Percentiles rank a stretch among this genome's conserved stretches.
phyloP scores from a whole-genome alignment of 2,888 invertebrate genomes.

The Drosophila maculinotata region DNA sequence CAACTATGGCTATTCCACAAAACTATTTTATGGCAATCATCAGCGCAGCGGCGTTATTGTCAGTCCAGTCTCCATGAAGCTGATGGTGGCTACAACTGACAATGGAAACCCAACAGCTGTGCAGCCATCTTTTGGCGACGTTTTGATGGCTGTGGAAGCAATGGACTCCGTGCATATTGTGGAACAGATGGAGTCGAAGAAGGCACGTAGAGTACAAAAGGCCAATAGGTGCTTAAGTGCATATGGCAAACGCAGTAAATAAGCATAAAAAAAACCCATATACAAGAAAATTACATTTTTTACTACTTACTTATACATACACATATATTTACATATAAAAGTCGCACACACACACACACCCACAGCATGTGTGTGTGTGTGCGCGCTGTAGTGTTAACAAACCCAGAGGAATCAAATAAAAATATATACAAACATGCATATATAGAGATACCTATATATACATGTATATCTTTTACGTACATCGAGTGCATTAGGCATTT shows the following conservation, averaged over 20 bases:
- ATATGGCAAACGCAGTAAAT: constrained; percentile 85
- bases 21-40: constrained; percentile 78
- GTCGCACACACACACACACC: constrained; percentile 27
- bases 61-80: constrained; percentile 72
- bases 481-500: constrained; percentile 68
- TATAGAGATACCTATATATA: constrained; percentile 41
- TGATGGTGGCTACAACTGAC: constrained; percentile 23
- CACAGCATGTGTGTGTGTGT: constrained; percentile 30
- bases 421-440: constrained; percentile 41
- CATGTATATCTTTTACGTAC: constrained; percentile 53
- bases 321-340: constrained; percentile 59
- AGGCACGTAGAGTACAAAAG: constrained; percentile 86
- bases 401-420: constrained; percentile 67
- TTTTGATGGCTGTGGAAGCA: constrained; percentile 14
- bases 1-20: constrained; percentile 66
- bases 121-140: constrained; percentile 18
- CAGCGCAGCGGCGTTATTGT: constrained; percentile 79
- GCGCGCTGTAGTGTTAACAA: constrained; percentile 59
- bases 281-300: constrained; percentile 63
- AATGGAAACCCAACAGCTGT: constrained; percentile 1
- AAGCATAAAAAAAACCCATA: constrained; percentile 62
- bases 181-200: constrained; percentile 82
- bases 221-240: constrained; percentile 84
- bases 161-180: constrained; percentile 44
- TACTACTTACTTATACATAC: constrained; percentile 65